Evolutionary conservation across 1,140 invertebrate genomes (phyloP), one percentile per base, ranked within the genome.

Genomic region (Rhopalosiphum padi): DNA sequence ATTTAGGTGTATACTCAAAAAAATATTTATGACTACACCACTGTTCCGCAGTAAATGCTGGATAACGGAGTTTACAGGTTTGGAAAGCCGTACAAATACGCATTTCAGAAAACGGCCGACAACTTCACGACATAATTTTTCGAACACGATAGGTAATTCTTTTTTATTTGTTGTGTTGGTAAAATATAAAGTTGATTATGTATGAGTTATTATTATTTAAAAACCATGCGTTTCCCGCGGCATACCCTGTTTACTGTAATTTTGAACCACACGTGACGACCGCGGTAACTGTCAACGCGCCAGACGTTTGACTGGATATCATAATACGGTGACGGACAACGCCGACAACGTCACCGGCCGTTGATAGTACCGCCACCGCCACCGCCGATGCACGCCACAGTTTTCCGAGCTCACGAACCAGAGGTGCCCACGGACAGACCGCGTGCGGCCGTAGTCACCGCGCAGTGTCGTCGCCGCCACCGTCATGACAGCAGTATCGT

Each of bases 401-500:
- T 77, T 77, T n/a, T 77, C 18, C 30, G n/a, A 77, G 60, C 60
- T n/a, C 60, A 6, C 60, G 15, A 77, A 90, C 60, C 23, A 30
- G 60, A 77, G 37, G 41, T 25, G 55, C 23, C 41, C 90, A 48
- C 43, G 43, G 51, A 55, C 87, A 89, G 87, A 89, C 87, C 87
- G 87, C 87, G 51, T 55, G 51, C 87, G n/a, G 11, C 77, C 68
- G 90, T 60, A 37, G 37, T 51, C 18, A 51, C 90, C 21, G 90
- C 86, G n/a, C 91, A 92, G 91, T 85, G 41, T 35, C 68, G 90
- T 43, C 90, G 60, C n/a, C 60, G 77, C 88, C 88, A 53, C 91
- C 91, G 91, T 83, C 91, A 92, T 92, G 91, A 92, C 60, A 22
- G 77, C 91, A 46, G 91, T 92, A 53, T 30, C 91, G 91, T 37